phyloP scores from a whole-genome alignment of 2,797 vertebrate species.

The Chelon labrosus region DNA sequence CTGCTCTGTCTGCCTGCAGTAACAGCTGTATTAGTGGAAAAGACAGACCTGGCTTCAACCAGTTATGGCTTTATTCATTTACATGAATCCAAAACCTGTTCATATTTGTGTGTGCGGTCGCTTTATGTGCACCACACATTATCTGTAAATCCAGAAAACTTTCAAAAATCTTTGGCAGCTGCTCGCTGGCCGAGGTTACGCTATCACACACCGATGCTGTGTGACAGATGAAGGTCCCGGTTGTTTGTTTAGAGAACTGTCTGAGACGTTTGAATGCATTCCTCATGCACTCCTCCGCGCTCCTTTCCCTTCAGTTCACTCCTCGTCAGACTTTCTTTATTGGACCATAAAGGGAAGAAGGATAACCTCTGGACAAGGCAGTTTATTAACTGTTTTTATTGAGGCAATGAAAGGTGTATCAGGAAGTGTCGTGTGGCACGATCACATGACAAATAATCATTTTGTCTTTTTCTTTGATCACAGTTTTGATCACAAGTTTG shows the following conservation, averaged over 20 bases:
- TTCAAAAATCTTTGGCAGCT: not conserved
- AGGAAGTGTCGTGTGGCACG: too few relatives aligned
- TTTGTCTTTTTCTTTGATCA: too few relatives aligned
- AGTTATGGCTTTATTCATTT: not conserved
- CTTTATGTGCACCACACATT: not conserved
- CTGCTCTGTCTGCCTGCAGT: conserved; percentile 10
- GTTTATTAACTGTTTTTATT: not conserved
- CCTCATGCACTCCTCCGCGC: conserved; percentile 37
- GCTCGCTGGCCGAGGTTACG: conserved; percentile 5
- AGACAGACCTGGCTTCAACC: not conserved
- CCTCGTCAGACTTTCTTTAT: conserved; percentile 8
- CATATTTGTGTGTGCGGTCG: not conserved
- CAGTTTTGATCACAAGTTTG: too few relatives aligned
- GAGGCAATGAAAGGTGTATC: not conserved
- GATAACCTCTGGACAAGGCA: not conserved
- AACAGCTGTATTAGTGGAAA: not conserved
- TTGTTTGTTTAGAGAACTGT: conserved; percentile 49
- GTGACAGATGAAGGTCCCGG: conserved; percentile 33
- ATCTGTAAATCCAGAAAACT: conserved; percentile 23
- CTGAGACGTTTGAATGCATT: conserved; percentile 54
- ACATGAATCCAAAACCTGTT: too few relatives aligned
- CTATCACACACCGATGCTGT: conserved; percentile 11
- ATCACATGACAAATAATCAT: too few relatives aligned
- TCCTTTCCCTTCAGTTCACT: conserved; percentile 5
- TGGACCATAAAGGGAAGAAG: conserved; percentile 1